Base-by-base conservation (phyloP, 2,888 invertebrate genomes). In the Phrixothrix hirtus region DNA sequence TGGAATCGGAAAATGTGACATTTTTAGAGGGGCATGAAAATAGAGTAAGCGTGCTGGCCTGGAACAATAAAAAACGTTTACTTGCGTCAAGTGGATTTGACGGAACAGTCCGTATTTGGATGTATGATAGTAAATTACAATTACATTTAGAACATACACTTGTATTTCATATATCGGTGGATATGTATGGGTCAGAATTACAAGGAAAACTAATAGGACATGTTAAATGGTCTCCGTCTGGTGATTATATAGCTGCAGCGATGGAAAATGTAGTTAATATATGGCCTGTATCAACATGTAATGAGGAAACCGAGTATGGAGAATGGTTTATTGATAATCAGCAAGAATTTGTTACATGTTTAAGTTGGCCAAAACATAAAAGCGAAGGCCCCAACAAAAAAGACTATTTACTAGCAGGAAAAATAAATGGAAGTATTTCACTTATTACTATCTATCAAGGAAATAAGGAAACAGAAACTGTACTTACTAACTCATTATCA, bases 91-190 rank as follows among this genome's bases (percentile, higher is more conserved):
- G 81, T 64, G 83, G 81, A 1, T 80, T 78, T 65, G 84, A 84
- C 68, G 82, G 83, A n/a, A 83, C 83, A 1, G 80, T 83, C 0
- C 70, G 83, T 12, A 69, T 83, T 9, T 84, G 83, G 84, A 71
- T 76, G 34, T 73, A 78, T 3, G 73, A 75, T 43, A 71, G 55
- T 1, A 61, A 72, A 45, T 72, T 71, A 17, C 67, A 68, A 44
- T 62, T 66, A 1, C 61, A 45, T 32, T 69, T 82, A 48, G 79
- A 82, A 60, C 80, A 79, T 55, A 82, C 82, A 1, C 71, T 81
- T 53, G 75, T 82, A 6, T 83, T 82, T 63, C 76, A 78, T 55
- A 76, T 78, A 57, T 76, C 78, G 1, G 72, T 75, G 25, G 73
- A 76, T 54, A 65, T 77, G 1, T 80, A 76, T 51, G 81, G 80